Evolutionary conservation across 2,113 vertebrate species (phyloP).

Genomic region (Mirza zaza): DNA sequence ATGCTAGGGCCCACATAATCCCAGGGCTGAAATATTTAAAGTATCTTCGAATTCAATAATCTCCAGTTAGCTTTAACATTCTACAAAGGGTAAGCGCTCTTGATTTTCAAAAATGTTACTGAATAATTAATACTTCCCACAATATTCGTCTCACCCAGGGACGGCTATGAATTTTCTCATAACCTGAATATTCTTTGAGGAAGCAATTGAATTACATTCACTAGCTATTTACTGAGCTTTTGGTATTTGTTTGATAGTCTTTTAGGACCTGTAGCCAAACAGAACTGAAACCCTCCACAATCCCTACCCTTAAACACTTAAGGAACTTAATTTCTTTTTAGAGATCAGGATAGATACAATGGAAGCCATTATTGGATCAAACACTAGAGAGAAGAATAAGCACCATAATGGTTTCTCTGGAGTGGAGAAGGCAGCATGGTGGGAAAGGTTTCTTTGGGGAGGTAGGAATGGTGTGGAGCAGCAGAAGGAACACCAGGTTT

Average conservation of each 20-base stretch:
- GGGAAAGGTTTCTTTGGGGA: too few relatives aligned
- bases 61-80: not conserved
- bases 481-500: not conserved
- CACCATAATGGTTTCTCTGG: not conserved
- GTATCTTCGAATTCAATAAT: not conserved
- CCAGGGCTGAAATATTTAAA: constrained; percentile 10
- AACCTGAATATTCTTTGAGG: not conserved
- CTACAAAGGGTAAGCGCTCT: not conserved
- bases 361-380: not conserved
- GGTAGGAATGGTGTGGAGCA: not conserved
- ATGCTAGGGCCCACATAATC: not conserved
- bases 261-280: not conserved
- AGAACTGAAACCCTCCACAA: not conserved
- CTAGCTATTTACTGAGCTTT: not conserved
- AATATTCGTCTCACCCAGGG: not conserved
- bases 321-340: not conserved
- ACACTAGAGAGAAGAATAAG: not conserved
- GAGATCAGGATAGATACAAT: not conserved
- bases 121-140: not conserved
- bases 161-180: not conserved
- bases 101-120: not conserved
- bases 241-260: not conserved
- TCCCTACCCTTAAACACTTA: not conserved
- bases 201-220: not conserved
- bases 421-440: not conserved